Percentiles rank a stretch among this genome's conserved stretches.
phyloP scores from a whole-genome alignment of 1,140 invertebrate species.

The Anoplolepis gracilipes region DNA sequence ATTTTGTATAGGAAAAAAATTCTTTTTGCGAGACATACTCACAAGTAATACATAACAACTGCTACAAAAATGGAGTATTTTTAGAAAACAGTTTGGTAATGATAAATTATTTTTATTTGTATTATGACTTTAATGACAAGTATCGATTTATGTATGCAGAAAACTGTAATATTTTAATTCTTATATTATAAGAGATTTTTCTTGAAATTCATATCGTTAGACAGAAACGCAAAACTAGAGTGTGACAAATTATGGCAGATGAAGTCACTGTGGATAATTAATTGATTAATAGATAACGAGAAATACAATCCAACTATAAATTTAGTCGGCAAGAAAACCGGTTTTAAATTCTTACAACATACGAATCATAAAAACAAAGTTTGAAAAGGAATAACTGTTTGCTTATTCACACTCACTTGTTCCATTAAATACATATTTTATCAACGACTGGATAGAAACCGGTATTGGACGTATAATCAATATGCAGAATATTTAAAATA shows the following conservation, averaged over 20 bases:
- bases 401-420: constrained; percentile 57
- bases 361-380: constrained; percentile 22
- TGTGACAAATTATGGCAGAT: not conserved
- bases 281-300: constrained; percentile 38
- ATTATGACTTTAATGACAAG: not conserved
- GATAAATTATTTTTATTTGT: not conserved
- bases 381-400: constrained; percentile 49
- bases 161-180: not conserved
- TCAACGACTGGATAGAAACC: constrained; percentile 31
- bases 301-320: constrained; percentile 37
- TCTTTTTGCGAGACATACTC: not conserved
- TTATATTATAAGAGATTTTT: not conserved
- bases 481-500: constrained; percentile 22
- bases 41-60: not conserved
- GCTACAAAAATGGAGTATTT: not conserved
- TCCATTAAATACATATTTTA: constrained; percentile 48
- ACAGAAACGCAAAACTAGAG: not conserved
- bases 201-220: not conserved
- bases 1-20: not conserved
- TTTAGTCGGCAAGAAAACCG: constrained; percentile 26
- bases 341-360: constrained; percentile 49
- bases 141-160: not conserved
- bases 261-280: constrained; percentile 13
- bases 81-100: not conserved
- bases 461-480: constrained; percentile 42